These are phyloP conservation scores for Dinocampus coccinellae DNA, from an alignment of 2,888 invertebrate species.

Conservation along the genomic window DNA sequence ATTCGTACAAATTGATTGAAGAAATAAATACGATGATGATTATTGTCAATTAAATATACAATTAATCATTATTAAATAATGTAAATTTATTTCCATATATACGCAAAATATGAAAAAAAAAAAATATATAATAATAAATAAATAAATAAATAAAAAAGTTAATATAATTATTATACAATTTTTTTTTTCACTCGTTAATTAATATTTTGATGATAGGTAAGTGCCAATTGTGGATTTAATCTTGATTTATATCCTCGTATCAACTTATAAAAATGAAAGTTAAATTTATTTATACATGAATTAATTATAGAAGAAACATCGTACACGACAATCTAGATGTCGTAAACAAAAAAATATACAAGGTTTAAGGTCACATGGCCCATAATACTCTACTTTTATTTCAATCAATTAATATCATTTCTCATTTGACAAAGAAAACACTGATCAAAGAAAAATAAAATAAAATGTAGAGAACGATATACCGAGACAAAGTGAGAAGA, in stretches of 20 bases:
- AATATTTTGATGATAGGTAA: background rate
- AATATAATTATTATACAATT: too few relatives aligned
- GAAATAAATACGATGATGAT: background rate
- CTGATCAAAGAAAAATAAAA: conserved; percentile 7
- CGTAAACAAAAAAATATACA: too few relatives aligned
- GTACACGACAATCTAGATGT: too few relatives aligned
- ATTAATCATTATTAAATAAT: background rate
- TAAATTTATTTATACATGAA: too few relatives aligned
- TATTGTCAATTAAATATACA: background rate
- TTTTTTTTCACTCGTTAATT: background rate
- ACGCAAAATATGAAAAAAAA: background rate
- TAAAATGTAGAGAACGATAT: background rate
- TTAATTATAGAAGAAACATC: too few relatives aligned
- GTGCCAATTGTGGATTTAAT: too few relatives aligned
- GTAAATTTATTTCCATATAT: background rate
- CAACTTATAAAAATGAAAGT: background rate
- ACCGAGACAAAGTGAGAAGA: too few relatives aligned
- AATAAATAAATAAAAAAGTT: too few relatives aligned
- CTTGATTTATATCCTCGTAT: background rate
- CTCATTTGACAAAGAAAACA: conserved; percentile 36
- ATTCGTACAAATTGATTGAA: background rate
- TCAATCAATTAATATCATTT: conserved; percentile 38
- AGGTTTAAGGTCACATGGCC: conserved; percentile 8
- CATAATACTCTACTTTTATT: too few relatives aligned
- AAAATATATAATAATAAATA: too few relatives aligned